These are phyloP conservation scores for Aphaenogaster ashmeadi DNA, from an alignment of 1,140 invertebrate species.

Conservation along the genomic window DNA sequence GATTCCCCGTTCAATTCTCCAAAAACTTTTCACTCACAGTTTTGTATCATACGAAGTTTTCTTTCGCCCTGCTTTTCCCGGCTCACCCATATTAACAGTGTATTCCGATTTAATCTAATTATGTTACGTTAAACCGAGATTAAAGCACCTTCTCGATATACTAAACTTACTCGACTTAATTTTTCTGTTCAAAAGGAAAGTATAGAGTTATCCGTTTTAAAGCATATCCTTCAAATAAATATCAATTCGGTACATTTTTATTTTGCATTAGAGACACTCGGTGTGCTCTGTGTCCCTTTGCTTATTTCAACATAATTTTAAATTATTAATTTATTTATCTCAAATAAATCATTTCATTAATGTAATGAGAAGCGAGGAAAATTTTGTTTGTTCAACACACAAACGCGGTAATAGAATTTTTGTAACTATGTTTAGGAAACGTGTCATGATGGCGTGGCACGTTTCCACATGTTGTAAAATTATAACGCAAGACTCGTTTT, in stretches of 20 bases:
- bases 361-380: not conserved
- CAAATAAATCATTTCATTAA: not conserved
- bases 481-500: constrained; percentile 34
- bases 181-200: not conserved
- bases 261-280: not conserved
- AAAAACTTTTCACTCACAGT: constrained; percentile 68
- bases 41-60: constrained; percentile 28
- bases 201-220: not conserved
- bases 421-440: not conserved
- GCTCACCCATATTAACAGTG: not conserved
- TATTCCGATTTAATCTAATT: not conserved
- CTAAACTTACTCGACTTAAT: not conserved
- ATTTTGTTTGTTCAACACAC: not conserved
- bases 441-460: not conserved
- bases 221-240: not conserved
- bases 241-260: not conserved
- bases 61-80: not conserved
- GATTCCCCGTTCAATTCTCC: constrained; percentile 61
- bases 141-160: not conserved
- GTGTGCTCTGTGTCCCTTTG: not conserved
- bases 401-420: not conserved
- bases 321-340: not conserved
- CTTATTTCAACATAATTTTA: not conserved
- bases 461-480: constrained; percentile 35
- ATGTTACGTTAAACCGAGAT: not conserved